Base-by-base conservation (phyloP, 2,797 vertebrate genomes). In the Chromobotia macracanthus region DNA sequence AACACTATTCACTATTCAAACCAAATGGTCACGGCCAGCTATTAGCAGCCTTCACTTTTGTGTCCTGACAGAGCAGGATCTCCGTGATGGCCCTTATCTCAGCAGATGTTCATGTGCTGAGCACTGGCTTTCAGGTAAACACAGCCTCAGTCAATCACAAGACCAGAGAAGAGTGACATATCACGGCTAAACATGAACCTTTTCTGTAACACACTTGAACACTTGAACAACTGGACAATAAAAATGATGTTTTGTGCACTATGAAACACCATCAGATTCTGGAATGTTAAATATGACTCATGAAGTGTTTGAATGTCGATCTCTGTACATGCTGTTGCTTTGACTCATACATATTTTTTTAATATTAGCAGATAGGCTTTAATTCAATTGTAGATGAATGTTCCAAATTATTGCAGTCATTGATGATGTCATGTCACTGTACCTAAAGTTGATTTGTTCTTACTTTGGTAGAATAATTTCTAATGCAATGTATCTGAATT, bases 81-180 rank as follows among this genome's bases (percentile, higher is more conserved):
- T 74, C 51, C 10, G 28, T 63, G 38, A 63, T 64, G 71, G 65
- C 65, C 76, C 66, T 46, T 31, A 56, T 56, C 66, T 48, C 58
- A 77, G 71, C 76, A 82, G 81, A 82, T 82, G 81, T 82, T 79
- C 56, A 44, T 82, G 81, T 69, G 55, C 35, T 69, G 76, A 74
- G 71, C n/a, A n/a, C 38, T 25, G 25, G 31, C 18, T 70, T 78
- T 82, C 75, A 78, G 75, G 76, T 82, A 82, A 82, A 82, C 71
- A 82, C 70, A 70, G 44, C 66, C 66, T 74, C 64, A 46, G 23
- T 73, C 78, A 72, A 46, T 61, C 63, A 72, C 35, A 64, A 48
- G 12, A 46, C 60, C 65, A 58, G 73, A 28, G 50, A 38, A 31
- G 41, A 23, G 77, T 64, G 4, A 46, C 48, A 5, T 21, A 56